Evolutionary conservation across 2,797 vertebrate species (phyloP), one percentile per base, ranked within the genome.

Genomic region (Helarctos malayanus): DNA sequence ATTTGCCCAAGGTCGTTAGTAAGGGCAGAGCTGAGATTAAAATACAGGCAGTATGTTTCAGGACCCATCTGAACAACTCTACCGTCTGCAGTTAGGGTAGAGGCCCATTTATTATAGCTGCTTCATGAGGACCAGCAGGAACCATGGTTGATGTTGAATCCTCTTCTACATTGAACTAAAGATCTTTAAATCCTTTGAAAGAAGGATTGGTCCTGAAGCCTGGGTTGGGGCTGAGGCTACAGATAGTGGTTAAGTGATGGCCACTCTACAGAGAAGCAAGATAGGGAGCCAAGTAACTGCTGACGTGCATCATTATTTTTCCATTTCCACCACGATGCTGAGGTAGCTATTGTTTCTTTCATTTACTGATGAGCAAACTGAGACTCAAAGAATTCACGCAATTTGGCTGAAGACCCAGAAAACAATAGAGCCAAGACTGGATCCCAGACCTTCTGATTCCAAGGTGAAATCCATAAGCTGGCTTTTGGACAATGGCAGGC

Each of bases 11-110:
- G 73, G 0, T 84, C 87, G 69, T 69, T 49, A 80, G 52, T 41
- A 94, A 76, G 35, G 2, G 56, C 47, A 95, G 57, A 78, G 16
- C 80, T 86, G 45, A 61, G 29, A 65, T 86, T 71, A 89, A 89
- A 94, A 47, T 29, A 14, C 75, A 49, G 59, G n/a, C 59, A 25
- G 7, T 23, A 32, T 18, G n/a, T 76, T 18, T 12, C 76, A 68
- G 69, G 68, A 25, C 71, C 61, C 32, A n/a, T 45, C 25, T 35
- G 52, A 47, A 45, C 41, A 69, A 59, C 45, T 65, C 38, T 27
- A 56, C 49, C n/a, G 13, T 3, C 14, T 88, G 23, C 13, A 1
- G 63, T 85, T 47, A 56, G n/a, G 23, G 13, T 23, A 68, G 61
- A 76, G 27, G n/a, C 13, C 10, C 14, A 29, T 41, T 80, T 75